Percentiles rank a stretch among this genome's conserved stretches.
Conservation (phyloP, 1,140 invertebrate species). For the Drosophila sucinea region DNA sequence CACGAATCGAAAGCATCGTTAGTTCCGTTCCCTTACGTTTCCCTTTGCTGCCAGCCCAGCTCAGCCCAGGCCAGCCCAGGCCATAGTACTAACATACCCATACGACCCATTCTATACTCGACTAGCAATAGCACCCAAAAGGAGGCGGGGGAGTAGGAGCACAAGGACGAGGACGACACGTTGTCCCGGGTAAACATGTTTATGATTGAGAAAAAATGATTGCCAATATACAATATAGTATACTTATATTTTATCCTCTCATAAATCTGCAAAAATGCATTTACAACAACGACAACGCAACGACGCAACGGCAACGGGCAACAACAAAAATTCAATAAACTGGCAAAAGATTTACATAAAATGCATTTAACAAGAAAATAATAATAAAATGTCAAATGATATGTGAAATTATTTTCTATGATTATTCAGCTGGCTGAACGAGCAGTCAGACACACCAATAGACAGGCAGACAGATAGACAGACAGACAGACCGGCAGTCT, state of each 20-base stretch:
- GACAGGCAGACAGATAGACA: not conserved
- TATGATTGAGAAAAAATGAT: constrained; percentile 14
- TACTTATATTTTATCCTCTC: constrained; percentile 13
- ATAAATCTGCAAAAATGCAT: constrained; percentile 11
- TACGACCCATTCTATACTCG: not conserved
- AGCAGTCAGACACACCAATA: not conserved
- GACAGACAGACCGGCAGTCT: no score
- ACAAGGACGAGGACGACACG: not conserved
- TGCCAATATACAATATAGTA: constrained; percentile 14
- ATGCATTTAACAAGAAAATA: constrained; percentile 14
- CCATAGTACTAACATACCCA: not conserved
- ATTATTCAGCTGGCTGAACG: constrained; percentile 13
- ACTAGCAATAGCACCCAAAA: not conserved
- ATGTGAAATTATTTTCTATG: constrained; percentile 13
- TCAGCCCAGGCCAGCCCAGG: not conserved
- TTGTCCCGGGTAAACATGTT: constrained; percentile 11
- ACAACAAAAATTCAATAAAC: constrained; percentile 9
- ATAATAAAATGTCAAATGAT: constrained; percentile 14
- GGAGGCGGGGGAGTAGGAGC: not conserved
- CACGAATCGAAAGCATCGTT: constrained; percentile 20
- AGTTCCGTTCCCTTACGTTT: constrained; percentile 8
- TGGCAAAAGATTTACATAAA: constrained; percentile 14
- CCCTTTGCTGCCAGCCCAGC: no score
- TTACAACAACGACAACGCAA: not conserved
- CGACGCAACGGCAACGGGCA: not conserved